Conservation (phyloP, 2,888 invertebrate genomes). For the Xestobium rufovillosum region DNA sequence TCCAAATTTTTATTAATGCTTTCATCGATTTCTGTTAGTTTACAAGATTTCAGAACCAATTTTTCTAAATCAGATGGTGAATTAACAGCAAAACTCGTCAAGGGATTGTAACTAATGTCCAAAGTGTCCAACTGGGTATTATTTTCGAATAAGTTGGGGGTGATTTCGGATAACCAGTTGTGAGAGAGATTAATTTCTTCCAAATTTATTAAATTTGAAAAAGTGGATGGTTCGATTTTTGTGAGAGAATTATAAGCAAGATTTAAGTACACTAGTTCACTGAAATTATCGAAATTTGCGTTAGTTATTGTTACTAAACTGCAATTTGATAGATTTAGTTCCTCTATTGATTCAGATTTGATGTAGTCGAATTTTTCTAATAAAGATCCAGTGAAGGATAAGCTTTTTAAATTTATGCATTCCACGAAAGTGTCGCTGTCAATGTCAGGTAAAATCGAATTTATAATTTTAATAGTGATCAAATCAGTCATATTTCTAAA, state of each 20-base stretch:
- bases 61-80: conserved; percentile 57
- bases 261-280: conserved; percentile 50
- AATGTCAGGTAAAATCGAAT: conserved; percentile 43
- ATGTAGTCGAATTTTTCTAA: conserved; percentile 50
- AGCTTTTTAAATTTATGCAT: not conserved
- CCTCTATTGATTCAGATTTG: conserved; percentile 43
- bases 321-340: conserved; percentile 65
- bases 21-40: conserved; percentile 56
- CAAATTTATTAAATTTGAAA: conserved; percentile 55
- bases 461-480: conserved; percentile 61
- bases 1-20: conserved; percentile 58
- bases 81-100: conserved; percentile 54
- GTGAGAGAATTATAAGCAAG: conserved; percentile 60
- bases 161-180: conserved; percentile 58
- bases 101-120: conserved; percentile 61
- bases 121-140: conserved; percentile 61
- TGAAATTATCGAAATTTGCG: conserved; percentile 23
- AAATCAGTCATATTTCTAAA: conserved; percentile 62
- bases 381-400: conserved; percentile 54
- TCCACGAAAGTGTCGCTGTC: not conserved
- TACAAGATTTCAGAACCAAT: conserved; percentile 62
- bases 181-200: conserved; percentile 67
- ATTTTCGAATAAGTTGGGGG: conserved; percentile 56
- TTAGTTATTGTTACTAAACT: conserved; percentile 54
- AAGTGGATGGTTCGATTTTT: conserved; percentile 52